A percentile compares a stretch with the other conserved stretches of the same genome.
Conservation (phyloP, 1,140 invertebrate species). For the Magallana ariakensis region DNA sequence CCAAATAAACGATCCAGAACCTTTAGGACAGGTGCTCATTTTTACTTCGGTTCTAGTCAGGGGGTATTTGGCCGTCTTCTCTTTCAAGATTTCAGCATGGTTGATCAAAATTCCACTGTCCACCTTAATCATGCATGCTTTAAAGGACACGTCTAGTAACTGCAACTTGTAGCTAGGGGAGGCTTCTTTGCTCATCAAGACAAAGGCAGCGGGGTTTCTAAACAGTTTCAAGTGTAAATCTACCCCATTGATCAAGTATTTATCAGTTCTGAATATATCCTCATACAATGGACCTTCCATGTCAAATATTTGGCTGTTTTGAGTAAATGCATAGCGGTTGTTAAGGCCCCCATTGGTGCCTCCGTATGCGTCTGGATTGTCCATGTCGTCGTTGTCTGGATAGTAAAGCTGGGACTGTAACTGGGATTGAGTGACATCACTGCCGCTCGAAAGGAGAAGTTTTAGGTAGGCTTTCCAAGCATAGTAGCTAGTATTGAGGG, state of each 20-base stretch:
- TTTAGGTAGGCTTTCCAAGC: slow-evolving; percentile 50
- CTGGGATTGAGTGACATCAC: slow-evolving; percentile 27
- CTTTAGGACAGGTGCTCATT: slow-evolving; percentile 41
- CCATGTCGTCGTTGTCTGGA: slow-evolving; percentile 1
- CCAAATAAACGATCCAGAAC: slow-evolving; percentile 45
- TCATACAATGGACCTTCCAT: slow-evolving; percentile 52
- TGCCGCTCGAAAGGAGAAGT: slow-evolving; percentile 38
- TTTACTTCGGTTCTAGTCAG: slow-evolving; percentile 47
- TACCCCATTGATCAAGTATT: slow-evolving; percentile 52
- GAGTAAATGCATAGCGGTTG: slow-evolving; percentile 33
- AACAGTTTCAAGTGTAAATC: slow-evolving; percentile 53
- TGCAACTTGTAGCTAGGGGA: slow-evolving; percentile 44
- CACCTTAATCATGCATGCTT: slow-evolving; percentile 48
- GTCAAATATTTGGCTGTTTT: slow-evolving; percentile 41
- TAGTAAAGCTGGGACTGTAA: slow-evolving; percentile 35
- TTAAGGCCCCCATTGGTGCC: slow-evolving; percentile 33
- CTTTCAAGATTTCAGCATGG: slow-evolving; percentile 45
- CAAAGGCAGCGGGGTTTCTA: slow-evolving; percentile 39
- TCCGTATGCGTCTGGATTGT: neutral
- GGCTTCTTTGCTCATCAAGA: slow-evolving; percentile 45
- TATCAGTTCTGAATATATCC: slow-evolving; percentile 47
- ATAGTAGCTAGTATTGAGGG: slow-evolving; percentile 45
- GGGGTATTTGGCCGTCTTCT: slow-evolving; percentile 34
- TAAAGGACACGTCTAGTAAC: slow-evolving; percentile 19
- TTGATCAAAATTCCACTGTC: slow-evolving; percentile 47